Evolutionary conservation across 1,140 invertebrate genomes (phyloP).

Genomic region (Drosophila pseudoananassae): DNA sequence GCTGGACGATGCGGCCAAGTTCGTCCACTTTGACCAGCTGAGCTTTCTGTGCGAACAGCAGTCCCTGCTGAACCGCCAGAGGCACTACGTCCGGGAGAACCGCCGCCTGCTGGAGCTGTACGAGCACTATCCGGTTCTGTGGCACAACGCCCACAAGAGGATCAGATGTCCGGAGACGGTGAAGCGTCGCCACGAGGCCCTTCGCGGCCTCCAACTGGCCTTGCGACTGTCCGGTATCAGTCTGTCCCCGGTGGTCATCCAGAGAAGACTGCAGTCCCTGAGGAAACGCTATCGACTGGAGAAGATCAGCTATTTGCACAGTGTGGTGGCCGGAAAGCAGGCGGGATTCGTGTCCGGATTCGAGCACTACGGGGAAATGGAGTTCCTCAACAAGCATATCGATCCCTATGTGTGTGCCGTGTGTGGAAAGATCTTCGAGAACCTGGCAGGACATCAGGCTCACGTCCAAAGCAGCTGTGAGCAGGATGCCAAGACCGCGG

Average conservation of each 20-base stretch:
- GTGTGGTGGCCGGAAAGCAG: constrained; percentile 62
- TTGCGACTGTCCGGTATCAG: constrained; percentile 46
- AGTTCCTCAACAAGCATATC: constrained; percentile 75
- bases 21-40: constrained; percentile 66
- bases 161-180: constrained; percentile 31
- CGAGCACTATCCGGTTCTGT: constrained; percentile 70
- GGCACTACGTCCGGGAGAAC: constrained; percentile 60
- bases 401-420: constrained; percentile 72
- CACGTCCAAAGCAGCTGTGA: constrained; percentile 61
- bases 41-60: constrained; percentile 66
- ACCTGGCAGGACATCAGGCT: constrained; percentile 49
- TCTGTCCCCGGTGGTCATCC: constrained; percentile 59
- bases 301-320: constrained; percentile 71
- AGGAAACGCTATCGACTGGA: constrained; percentile 71
- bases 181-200: constrained; percentile 35
- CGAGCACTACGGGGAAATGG: constrained; percentile 66
- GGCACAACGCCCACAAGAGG: constrained; percentile 67
- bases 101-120: constrained; percentile 70
- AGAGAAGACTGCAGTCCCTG: constrained; percentile 62
- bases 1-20: constrained; percentile 58
- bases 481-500: neutral
- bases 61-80: constrained; percentile 57
- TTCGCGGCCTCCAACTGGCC: constrained; percentile 44
- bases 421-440: constrained; percentile 74
- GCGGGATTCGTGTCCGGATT: constrained; percentile 55